phyloP scores from a whole-genome alignment of 2,797 vertebrate species.

The Lagorchestes hirsutus region DNA sequence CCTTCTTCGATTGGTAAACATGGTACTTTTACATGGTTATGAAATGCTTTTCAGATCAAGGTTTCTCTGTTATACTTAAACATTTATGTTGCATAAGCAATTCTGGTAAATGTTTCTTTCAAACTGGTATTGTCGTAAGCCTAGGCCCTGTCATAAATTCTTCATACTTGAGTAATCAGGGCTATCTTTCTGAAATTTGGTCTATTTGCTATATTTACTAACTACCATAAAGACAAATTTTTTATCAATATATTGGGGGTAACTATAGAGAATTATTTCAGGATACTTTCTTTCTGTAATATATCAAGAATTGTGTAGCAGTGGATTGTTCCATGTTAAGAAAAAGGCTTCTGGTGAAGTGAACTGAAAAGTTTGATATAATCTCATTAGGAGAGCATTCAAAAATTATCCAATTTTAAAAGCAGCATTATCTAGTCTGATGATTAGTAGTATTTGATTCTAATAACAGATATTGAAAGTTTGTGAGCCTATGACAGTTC shows the following conservation, averaged over 20 bases:
- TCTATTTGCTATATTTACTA: conserved; percentile 31
- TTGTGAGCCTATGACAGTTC: not conserved
- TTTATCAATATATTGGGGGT: conserved; percentile 47
- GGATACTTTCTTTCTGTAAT: not conserved
- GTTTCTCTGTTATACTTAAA: conserved; percentile 44
- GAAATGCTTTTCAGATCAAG: conserved; percentile 18
- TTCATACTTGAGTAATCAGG: conserved; percentile 30
- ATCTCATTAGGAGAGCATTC: conserved; percentile 49
- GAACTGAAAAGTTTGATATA: conserved; percentile 42
- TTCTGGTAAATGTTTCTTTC: conserved; percentile 20
- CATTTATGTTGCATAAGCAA: conserved; percentile 8
- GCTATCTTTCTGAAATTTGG: conserved; percentile 8
- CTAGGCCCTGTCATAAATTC: not conserved
- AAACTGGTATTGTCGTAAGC: conserved; percentile 3
- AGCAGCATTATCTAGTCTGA: conserved; percentile 22
- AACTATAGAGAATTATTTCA: not conserved
- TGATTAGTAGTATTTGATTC: conserved; percentile 44
- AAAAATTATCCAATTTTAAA: conserved; percentile 53
- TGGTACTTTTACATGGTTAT: conserved; percentile 32
- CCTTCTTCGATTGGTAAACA: conserved; percentile 7
- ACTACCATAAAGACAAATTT: conserved; percentile 32
- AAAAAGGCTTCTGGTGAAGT: conserved; percentile 11
- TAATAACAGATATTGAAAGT: conserved; percentile 36
- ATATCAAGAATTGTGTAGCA: not conserved
- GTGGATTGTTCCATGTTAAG: not conserved